Base-by-base conservation (phyloP, 2,113 vertebrate species). In the Megaleporinus macrocephalus region DNA sequence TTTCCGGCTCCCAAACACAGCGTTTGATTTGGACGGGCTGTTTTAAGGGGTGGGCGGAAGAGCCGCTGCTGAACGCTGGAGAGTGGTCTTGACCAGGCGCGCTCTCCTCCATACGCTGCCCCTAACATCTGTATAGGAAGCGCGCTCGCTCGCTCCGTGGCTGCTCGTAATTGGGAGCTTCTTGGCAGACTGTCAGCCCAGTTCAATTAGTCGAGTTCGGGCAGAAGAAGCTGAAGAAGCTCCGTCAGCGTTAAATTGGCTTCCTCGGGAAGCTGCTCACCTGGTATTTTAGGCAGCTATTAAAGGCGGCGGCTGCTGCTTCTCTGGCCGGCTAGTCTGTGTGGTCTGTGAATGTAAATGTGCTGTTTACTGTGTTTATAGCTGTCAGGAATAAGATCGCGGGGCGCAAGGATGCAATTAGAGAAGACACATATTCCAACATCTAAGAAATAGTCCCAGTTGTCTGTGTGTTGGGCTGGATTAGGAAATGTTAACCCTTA, bases 161-260 rank as follows among this genome's bases (percentile, higher is more conserved):
- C 14, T 59, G 65, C 62, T 77, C 47, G 22, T 87, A 85, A 87
- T 83, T 87, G 80, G 86, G 71, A 51, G 59, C 30, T 44, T 62
- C 61, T 63, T 73, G 80, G 77, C 86, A 77, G 55, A 29, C 80
- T 87, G 83, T 87, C 86, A 80, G 44, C 61, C 70, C 53, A 78
- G 57, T 73, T 69, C 80, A 87, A 85, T 85, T 85, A 87, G 83
- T 77, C 51, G 71, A 83, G 62, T 76, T 68, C 61, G 24, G 65
- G 30, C 49, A 72, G 57, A 63, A n/a, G 22, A 80, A 63, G n/a
- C 51, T 70, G 72, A 65, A 44, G 30, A 65, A 30, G 44, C 36
- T 73, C 47, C 73, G 71, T 85, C 72, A 49, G 49, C 33, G 24
- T 62, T 80, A 84, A 87, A 87, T 87, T 76, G 79, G 80, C 72